A percentile compares a stretch with the other conserved stretches of the same genome.
Conservation (phyloP, 1,140 invertebrate genomes). For the Laupala kohalensis region DNA sequence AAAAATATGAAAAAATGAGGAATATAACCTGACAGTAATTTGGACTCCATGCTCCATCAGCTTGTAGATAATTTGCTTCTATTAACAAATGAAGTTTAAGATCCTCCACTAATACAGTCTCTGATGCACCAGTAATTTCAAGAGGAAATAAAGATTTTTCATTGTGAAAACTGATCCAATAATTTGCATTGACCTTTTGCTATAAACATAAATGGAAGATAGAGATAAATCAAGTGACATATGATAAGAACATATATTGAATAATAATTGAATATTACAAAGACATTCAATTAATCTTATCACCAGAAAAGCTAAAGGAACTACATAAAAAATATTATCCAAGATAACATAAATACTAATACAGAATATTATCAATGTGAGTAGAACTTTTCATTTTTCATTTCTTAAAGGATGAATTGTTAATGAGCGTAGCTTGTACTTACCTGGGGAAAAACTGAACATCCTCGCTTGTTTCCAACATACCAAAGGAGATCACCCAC, state of each 20-base stretch:
- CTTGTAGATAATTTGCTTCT: conserved; percentile 28
- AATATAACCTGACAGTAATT: conserved; percentile 15
- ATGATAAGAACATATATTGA: too few species aligned
- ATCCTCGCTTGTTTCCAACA: conserved; percentile 32
- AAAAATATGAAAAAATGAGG: not conserved
- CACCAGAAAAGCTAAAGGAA: conserved; percentile 3
- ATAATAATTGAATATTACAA: too few species aligned
- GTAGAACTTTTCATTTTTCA: too few species aligned
- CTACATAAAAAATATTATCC: conserved; percentile 12
- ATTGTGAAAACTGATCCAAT: conserved; percentile 36
- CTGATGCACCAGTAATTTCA: conserved; percentile 16
- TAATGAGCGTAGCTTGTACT: too few species aligned
- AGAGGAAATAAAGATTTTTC: conserved; percentile 37
- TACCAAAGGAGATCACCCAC: conserved; percentile 40
- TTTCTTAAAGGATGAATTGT: too few species aligned
- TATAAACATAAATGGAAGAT: conserved; percentile 19
- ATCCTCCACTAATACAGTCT: conserved; percentile 15
- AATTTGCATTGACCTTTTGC: conserved; percentile 34
- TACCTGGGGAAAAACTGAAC: conserved; percentile 36
- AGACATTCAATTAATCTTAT: too few species aligned
- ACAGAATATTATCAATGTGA: too few species aligned
- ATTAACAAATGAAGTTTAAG: conserved; percentile 33
- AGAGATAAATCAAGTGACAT: too few species aligned
- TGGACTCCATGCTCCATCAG: conserved; percentile 1
- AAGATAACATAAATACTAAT: not conserved